Conservation (phyloP, 1,140 invertebrate genomes). For the Sitophilus oryzae region DNA sequence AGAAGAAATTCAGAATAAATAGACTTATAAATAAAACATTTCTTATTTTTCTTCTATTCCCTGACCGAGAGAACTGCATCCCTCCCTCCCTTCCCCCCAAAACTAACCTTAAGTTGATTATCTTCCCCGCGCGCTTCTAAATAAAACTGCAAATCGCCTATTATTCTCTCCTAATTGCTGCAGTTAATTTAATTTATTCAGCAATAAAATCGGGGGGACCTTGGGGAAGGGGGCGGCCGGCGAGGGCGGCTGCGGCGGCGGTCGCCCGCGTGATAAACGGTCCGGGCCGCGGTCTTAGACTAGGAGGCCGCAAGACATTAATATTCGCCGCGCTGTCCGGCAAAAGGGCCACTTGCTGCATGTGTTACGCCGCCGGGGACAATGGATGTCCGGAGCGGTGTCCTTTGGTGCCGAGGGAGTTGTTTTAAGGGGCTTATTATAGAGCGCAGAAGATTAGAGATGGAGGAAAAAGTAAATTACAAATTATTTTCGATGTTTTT, state of each 20-base stretch:
- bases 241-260: slow-evolving; percentile 18
- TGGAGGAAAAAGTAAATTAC: too few relatives aligned
- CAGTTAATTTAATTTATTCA: slow-evolving; percentile 46
- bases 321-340: too few relatives aligned
- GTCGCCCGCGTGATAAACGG: slow-evolving; percentile 26
- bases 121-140: slow-evolving; percentile 26
- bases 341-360: slow-evolving; percentile 29
- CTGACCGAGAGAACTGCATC: too few relatives aligned
- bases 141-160: slow-evolving; percentile 41
- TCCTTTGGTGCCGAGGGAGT: too few relatives aligned
- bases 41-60: too few relatives aligned
- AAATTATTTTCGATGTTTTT: too few relatives aligned
- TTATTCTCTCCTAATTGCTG: slow-evolving; percentile 45
- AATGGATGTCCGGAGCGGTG: slow-evolving; percentile 3
- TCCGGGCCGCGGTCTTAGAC: slow-evolving; percentile 24
- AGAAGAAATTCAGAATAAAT: too few relatives aligned
- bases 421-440: too few relatives aligned
- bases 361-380: slow-evolving; percentile 32
- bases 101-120: slow-evolving; percentile 25
- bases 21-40: too few relatives aligned
- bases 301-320: slow-evolving; percentile 37
- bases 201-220: slow-evolving; percentile 42
- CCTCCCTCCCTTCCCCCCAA: too few relatives aligned
- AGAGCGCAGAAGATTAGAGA: too few relatives aligned
- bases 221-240: slow-evolving; percentile 6